These are phyloP conservation scores for Merluccius polli DNA, from an alignment of 2,797 vertebrate genomes.

Conservation along the genomic window DNA sequence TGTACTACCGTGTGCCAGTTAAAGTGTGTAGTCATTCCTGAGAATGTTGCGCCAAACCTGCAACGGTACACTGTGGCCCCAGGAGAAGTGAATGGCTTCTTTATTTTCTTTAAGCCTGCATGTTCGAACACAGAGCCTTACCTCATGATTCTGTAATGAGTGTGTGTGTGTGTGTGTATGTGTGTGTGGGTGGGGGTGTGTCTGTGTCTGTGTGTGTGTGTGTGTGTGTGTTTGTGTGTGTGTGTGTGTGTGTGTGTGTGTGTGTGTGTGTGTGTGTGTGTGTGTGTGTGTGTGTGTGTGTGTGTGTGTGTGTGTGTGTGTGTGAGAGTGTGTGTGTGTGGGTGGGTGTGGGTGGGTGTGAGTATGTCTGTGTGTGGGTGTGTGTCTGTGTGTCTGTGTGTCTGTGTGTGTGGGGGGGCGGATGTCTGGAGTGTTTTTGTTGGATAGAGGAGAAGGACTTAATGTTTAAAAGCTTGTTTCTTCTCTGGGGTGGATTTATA, in stretches of 20 bases:
- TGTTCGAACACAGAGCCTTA: conserved; percentile 20
- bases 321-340: not conserved
- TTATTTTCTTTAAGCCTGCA: conserved; percentile 26
- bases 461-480: conserved; percentile 22
- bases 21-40: not conserved
- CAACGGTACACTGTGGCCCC: not conserved
- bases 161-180: not conserved
- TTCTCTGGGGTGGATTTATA: conserved; percentile 18
- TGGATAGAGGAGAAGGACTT: conserved; percentile 24
- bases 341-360: too few relatives aligned
- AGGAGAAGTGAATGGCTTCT: conserved; percentile 5
- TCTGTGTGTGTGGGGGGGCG: too few relatives aligned
- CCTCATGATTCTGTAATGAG: conserved; percentile 27
- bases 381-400: too few relatives aligned
- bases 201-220: too few relatives aligned
- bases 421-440: conserved; percentile 19
- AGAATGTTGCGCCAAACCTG: not conserved
- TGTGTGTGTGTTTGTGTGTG: too few relatives aligned
- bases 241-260: too few relatives aligned
- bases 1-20: not conserved
- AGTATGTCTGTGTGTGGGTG: too few relatives aligned
- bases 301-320: too few relatives aligned
- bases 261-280: too few relatives aligned
- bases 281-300: too few relatives aligned
- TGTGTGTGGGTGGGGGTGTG: too few relatives aligned